Evolutionary conservation across 2,888 invertebrate genomes (phyloP).

Genomic region (Lasioglossum oenotherae): DNA sequence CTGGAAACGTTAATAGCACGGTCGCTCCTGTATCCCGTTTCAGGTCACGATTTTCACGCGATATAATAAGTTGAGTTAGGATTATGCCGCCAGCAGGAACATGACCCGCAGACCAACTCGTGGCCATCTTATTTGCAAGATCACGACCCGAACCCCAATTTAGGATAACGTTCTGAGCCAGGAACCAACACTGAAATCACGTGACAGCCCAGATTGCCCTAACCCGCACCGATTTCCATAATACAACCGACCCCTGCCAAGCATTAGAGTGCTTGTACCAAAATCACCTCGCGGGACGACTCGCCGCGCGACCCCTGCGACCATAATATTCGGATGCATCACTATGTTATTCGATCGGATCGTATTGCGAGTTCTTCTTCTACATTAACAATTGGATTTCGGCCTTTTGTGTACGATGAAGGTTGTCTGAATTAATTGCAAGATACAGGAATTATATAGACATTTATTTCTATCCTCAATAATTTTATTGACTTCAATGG

Average conservation of each 20-base stretch:
- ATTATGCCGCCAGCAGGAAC: background rate
- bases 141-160: conserved; percentile 11
- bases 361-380: background rate
- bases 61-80: conserved; percentile 8
- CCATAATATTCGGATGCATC: background rate
- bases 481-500: too few relatives aligned
- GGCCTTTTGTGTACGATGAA: background rate
- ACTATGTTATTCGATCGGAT: background rate
- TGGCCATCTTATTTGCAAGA: conserved; percentile 14
- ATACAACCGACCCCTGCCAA: background rate
- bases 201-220: conserved; percentile 7
- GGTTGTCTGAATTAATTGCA: background rate
- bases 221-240: conserved; percentile 20
- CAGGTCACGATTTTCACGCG: background rate
- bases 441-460: too few relatives aligned
- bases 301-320: background rate
- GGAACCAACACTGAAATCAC: background rate
- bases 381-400: background rate
- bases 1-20: background rate
- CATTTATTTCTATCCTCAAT: too few relatives aligned
- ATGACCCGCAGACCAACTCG: background rate
- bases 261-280: background rate
- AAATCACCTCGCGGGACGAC: background rate
- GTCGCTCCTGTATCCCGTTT: background rate
- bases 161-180: background rate